Conservation (phyloP, 2,888 invertebrate genomes). For the Clistopyga incitator region DNA sequence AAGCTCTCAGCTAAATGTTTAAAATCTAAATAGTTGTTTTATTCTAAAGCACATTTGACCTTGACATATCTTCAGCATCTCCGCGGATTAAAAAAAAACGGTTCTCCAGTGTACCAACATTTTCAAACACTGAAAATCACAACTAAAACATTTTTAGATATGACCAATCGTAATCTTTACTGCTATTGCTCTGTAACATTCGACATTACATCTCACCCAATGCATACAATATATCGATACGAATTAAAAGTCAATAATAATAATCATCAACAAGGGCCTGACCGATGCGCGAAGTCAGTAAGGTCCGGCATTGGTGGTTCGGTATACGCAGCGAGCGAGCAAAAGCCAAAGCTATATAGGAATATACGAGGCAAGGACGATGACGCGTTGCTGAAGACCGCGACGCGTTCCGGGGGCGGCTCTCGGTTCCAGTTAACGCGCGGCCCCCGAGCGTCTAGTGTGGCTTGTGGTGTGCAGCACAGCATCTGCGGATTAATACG, state of each 20-base stretch:
- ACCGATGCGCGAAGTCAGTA: conserved; percentile 4
- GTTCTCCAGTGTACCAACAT: too few relatives aligned
- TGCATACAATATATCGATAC: too few relatives aligned
- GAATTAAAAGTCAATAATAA: too few relatives aligned
- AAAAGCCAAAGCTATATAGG: conserved; percentile 20
- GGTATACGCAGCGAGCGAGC: conserved; percentile 6
- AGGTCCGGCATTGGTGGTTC: conserved; percentile 21
- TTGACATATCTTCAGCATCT: too few relatives aligned
- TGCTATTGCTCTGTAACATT: too few relatives aligned
- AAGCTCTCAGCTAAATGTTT: conserved; percentile 23
- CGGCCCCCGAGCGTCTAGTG: conserved; percentile 49
- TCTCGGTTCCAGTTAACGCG: conserved; percentile 51
- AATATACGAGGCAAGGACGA: conserved; percentile 39
- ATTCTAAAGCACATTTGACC: too few relatives aligned
- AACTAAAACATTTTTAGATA: too few relatives aligned
- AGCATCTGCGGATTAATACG: conserved; percentile 57
- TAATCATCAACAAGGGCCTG: conserved; percentile 17
- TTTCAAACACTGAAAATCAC: too few relatives aligned
- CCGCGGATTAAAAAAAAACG: too few relatives aligned
- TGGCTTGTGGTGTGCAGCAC: not conserved
- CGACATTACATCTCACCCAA: too few relatives aligned
- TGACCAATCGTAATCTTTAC: too few relatives aligned
- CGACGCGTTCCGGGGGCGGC: conserved; percentile 35
- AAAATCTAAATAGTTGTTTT: too few relatives aligned
- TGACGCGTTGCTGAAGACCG: conserved; percentile 50